These are phyloP conservation scores for Synanthedon formicaeformis DNA, from an alignment of 2,888 invertebrate genomes.

Conservation along the genomic window DNA sequence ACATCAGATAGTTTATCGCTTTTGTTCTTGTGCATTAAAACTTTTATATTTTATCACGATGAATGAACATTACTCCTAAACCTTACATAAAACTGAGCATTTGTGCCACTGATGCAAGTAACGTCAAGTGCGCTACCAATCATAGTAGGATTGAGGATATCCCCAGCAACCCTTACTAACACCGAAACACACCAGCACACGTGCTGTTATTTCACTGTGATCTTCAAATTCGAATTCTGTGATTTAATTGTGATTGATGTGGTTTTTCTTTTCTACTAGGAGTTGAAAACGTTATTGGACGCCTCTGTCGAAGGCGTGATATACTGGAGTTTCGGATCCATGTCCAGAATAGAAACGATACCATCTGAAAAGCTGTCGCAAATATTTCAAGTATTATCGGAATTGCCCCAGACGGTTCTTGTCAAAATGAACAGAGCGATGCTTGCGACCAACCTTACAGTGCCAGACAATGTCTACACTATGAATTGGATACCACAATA, in stretches of 20 bases:
- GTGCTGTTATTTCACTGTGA: no score
- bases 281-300: constrained; percentile 51
- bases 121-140: no score
- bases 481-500: constrained; percentile 69
- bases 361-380: constrained; percentile 49
- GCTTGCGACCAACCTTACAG: constrained; percentile 51
- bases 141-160: no score
- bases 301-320: constrained; percentile 62
- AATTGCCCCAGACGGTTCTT: constrained; percentile 64
- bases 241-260: background rate
- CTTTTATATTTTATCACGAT: no score
- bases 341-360: constrained; percentile 68
- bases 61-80: no score
- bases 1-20: no score
- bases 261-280: constrained; percentile 22
- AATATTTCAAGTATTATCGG: constrained; percentile 61
- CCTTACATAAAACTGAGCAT: no score
- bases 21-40: no score
- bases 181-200: no score
- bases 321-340: constrained; percentile 72
- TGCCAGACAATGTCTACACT: constrained; percentile 61
- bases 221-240: no score
- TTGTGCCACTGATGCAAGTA: no score
- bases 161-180: no score
- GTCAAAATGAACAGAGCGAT: constrained; percentile 65